A percentile compares a stretch with the other conserved stretches of the same genome.
These are phyloP conservation scores for Spatula versicolor DNA, from an alignment of 2,797 vertebrate species.

Conservation along the genomic window DNA sequence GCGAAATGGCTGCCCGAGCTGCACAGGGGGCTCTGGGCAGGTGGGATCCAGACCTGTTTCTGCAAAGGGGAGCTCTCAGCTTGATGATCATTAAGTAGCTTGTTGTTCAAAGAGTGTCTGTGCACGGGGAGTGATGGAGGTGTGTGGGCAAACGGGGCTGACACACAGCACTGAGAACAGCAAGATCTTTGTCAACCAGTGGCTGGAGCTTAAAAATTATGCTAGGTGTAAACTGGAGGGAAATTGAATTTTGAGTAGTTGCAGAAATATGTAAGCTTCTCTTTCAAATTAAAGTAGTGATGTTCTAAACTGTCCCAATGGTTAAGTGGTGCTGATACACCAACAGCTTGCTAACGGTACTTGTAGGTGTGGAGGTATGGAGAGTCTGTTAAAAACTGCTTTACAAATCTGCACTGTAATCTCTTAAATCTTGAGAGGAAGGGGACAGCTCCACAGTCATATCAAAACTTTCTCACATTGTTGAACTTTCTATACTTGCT, in stretches of 20 bases:
- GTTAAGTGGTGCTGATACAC: background rate
- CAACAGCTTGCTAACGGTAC: background rate
- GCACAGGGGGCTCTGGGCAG: background rate
- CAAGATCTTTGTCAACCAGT: background rate
- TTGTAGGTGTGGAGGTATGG: background rate
- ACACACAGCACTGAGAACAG: background rate
- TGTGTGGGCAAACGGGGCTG: background rate
- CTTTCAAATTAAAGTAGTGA: background rate
- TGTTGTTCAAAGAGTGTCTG: background rate
- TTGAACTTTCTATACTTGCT: background rate
- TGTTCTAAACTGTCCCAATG: background rate
- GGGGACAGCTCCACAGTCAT: background rate
- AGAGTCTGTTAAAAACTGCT: background rate
- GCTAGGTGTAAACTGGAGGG: background rate
- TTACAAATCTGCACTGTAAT: background rate
- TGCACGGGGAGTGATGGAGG: background rate
- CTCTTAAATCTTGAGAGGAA: slow-evolving; percentile 22
- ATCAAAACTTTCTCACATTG: background rate
- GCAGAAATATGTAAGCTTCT: background rate
- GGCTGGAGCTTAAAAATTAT: background rate
- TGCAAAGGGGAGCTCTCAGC: background rate
- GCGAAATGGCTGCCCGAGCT: background rate
- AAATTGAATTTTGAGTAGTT: background rate
- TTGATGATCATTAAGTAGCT: background rate
- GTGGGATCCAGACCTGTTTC: background rate